These are phyloP conservation scores for Brienomyrus brachyistius DNA, from an alignment of 2,113 vertebrate species.

Conservation along the genomic window DNA sequence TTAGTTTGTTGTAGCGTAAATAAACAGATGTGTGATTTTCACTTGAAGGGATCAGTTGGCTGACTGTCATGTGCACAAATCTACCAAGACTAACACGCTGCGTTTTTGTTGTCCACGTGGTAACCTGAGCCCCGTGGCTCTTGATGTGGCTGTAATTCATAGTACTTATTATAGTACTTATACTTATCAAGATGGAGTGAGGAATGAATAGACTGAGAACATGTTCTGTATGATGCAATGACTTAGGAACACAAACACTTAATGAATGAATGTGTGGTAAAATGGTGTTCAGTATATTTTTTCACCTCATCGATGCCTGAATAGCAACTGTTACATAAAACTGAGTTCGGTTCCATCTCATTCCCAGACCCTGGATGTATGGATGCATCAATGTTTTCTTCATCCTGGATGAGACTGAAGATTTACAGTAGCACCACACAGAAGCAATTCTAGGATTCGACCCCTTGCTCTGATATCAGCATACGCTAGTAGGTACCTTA, in stretches of 20 bases:
- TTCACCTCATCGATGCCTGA: not conserved
- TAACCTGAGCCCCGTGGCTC: not conserved
- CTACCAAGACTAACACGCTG: not conserved
- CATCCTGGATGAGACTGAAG: too few species aligned
- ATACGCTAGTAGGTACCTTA: too few species aligned
- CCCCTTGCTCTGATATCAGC: too few species aligned
- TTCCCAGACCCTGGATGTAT: not conserved
- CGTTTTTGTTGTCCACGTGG: not conserved
- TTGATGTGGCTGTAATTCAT: not conserved
- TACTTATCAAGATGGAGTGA: not conserved
- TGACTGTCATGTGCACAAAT: not conserved
- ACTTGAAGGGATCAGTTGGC: not conserved
- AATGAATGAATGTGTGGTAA: not conserved
- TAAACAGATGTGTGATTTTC: slow-evolving; percentile 4
- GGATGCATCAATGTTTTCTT: not conserved
- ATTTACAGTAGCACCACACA: too few species aligned
- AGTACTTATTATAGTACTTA: not conserved
- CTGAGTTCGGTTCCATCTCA: not conserved
- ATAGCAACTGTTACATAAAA: not conserved
- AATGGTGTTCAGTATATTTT: not conserved
- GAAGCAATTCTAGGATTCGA: too few species aligned
- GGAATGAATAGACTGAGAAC: not conserved
- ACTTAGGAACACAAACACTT: not conserved
- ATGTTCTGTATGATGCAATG: not conserved
- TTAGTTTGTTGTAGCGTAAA: not conserved